phyloP scores from a whole-genome alignment of 1,140 invertebrate species.

The Harpegnathos saltator region DNA sequence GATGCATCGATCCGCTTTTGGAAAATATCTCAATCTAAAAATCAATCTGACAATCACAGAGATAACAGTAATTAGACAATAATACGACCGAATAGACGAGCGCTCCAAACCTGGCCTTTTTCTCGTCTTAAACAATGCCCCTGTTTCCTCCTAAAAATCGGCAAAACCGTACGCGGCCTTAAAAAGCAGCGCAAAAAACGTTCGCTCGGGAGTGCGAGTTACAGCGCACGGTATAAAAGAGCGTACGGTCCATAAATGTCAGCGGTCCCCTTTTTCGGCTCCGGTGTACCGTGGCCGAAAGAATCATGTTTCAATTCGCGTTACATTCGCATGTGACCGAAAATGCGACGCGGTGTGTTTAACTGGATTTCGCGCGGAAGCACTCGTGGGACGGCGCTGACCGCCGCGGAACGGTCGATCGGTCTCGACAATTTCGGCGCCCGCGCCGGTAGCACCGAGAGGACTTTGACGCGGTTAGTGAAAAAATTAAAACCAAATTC shows the following conservation, averaged over 20 bases:
- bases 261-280: conserved; percentile 29
- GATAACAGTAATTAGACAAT: too few relatives aligned
- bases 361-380: conserved; percentile 82
- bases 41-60: too few relatives aligned
- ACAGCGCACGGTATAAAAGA: not conserved
- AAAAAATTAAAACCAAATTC: conserved; percentile 69
- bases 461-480: conserved; percentile 62
- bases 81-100: too few relatives aligned
- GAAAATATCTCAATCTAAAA: too few relatives aligned
- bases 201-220: not conserved
- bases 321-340: conserved; percentile 70
- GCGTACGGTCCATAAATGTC: conserved; percentile 30
- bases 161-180: not conserved
- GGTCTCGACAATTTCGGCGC: conserved; percentile 82
- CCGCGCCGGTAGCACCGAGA: conserved; percentile 72
- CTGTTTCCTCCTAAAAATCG: not conserved
- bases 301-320: conserved; percentile 83
- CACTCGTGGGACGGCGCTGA: conserved; percentile 78
- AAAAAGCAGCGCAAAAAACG: not conserved
- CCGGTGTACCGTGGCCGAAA: conserved; percentile 25
- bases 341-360: conserved; percentile 80
- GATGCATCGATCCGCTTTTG: too few relatives aligned
- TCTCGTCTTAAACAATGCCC: not conserved
- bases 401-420: conserved; percentile 76
- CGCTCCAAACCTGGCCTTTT: too few relatives aligned